Base-by-base conservation (phyloP, 2,888 invertebrate species). In the Aelia acuminata region DNA sequence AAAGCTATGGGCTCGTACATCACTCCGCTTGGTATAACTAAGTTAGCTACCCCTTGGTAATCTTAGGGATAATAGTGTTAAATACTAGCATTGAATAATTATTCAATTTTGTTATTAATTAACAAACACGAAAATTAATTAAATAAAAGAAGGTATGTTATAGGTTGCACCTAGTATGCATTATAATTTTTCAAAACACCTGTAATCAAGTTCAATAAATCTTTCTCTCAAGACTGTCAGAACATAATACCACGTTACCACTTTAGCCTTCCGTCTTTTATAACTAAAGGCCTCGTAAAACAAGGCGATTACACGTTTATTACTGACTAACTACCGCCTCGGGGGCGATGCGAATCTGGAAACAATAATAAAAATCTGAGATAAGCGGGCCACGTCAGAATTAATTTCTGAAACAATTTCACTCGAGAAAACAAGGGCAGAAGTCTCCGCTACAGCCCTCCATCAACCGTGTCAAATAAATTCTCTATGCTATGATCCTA, bases 341-440 rank as follows among this genome's bases (percentile, higher is more conserved):
- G 18, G 18, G 11, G 18, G 7, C 15, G n/a, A 70, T 18, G 63
- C 35, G 20, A 35, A 70, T 70, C 63, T 35, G 63, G 35, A 70
- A 80, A 80, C 80, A 80, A 80, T 47, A 80, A 80, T 80, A 80
- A 43, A 80, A 80, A 80, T 80, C 80, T 43, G 80, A 80, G 80
- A 80, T 80, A 80, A 80, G 43, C 39, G 75, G 22, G 43, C 1
- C 39, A 80, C 39, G 80, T 80, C 80, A 80, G 80, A 80, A 80
- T 43, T 80, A 80, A 80, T 80, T 80, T 80, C 43, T 47, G 43
- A 80, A 80, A 47, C 43, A 80, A 80, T 80, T 43, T 47, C 3
- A 15, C 15, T 3, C 13, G n/a, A 39, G 39, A 80, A 39, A 80
- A 80, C 80, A n/a, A 80, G 4, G n/a, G 43, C 35, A 80, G 80